Evolutionary conservation across 2,797 vertebrate genomes (phyloP).

Genomic region (Remorina albescens): DNA sequence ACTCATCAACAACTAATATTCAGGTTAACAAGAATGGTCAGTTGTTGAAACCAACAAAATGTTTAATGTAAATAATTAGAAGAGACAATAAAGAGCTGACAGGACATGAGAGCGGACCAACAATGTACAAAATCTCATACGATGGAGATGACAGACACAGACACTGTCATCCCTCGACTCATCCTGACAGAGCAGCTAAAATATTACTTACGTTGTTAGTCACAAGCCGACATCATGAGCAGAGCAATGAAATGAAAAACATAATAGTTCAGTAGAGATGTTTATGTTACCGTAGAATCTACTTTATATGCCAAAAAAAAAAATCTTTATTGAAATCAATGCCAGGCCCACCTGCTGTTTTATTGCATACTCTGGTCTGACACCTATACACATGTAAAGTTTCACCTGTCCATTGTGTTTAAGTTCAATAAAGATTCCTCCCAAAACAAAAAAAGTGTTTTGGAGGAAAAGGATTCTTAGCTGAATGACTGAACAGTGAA

Average conservation of each 20-base stretch:
- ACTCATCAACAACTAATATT: too few species aligned
- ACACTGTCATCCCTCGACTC: too few species aligned
- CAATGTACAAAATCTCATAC: too few species aligned
- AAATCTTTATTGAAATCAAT: conserved; percentile 4
- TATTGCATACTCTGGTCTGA: not conserved
- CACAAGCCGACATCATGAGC: conserved; percentile 2
- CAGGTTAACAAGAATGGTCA: too few species aligned
- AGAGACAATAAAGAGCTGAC: not conserved
- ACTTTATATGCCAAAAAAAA: not conserved
- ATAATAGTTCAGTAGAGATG: conserved; percentile 27
- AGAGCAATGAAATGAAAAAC: conserved; percentile 9
- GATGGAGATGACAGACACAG: too few species aligned
- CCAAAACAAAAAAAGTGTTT: conserved; percentile 40
- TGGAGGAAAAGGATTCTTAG: conserved; percentile 14
- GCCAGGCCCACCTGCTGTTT: conserved; percentile 13
- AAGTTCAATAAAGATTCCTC: conserved; percentile 2
- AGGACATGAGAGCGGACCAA: not conserved
- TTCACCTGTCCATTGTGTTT: conserved; percentile 13
- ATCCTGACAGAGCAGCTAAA: not conserved
- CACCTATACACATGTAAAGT: not conserved
- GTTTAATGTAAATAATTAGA: conserved; percentile 1
- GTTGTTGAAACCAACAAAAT: not conserved
- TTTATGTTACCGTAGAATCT: not conserved
- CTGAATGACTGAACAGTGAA: conserved; percentile 53
- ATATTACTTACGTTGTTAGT: conserved; percentile 8